Evolutionary conservation across 37 sponge, comb jelly and placozoan genomes (phyloP).

Genomic region (Chondrosia reniformis): DNA sequence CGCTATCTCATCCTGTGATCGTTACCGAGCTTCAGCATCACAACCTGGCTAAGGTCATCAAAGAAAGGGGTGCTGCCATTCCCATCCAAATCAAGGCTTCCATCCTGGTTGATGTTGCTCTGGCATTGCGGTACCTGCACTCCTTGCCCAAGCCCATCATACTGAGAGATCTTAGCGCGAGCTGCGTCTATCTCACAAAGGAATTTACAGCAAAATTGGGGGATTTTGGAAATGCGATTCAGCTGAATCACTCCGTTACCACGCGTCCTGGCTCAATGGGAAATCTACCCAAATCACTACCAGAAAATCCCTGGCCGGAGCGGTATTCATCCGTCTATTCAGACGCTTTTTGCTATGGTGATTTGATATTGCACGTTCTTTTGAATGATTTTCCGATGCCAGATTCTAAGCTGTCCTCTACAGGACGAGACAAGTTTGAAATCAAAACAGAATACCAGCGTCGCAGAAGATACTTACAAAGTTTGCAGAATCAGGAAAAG

Average conservation of each 20-base stretch:
- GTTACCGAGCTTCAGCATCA: conserved; percentile 1
- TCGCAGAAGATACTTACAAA: background rate
- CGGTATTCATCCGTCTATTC: background rate
- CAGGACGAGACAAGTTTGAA: background rate
- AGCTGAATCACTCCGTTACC: too few relatives aligned
- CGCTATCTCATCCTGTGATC: background rate
- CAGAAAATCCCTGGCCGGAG: background rate
- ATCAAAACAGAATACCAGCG: background rate
- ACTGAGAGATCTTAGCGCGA: conserved; percentile 21
- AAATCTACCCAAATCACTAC: background rate
- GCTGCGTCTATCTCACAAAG: conserved; percentile 25
- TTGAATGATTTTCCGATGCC: conserved; percentile 15
- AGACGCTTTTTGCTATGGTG: conserved; percentile 1
- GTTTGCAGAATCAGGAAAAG: background rate
- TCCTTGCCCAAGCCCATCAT: conserved; percentile 3
- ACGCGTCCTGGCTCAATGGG: background rate
- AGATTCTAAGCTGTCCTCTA: background rate
- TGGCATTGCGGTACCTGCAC: conserved; percentile 31
- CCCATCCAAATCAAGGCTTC: conserved; percentile 6
- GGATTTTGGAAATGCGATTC: conserved; percentile 12
- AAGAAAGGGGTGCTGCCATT: background rate
- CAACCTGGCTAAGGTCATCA: background rate
- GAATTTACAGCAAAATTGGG: conserved; percentile 21
- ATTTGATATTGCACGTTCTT: conserved; percentile 9
- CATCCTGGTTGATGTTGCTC: conserved; percentile 31